phyloP scores from a whole-genome alignment of 2,113 vertebrate genomes.

The Austrofundulus limnaeus region DNA sequence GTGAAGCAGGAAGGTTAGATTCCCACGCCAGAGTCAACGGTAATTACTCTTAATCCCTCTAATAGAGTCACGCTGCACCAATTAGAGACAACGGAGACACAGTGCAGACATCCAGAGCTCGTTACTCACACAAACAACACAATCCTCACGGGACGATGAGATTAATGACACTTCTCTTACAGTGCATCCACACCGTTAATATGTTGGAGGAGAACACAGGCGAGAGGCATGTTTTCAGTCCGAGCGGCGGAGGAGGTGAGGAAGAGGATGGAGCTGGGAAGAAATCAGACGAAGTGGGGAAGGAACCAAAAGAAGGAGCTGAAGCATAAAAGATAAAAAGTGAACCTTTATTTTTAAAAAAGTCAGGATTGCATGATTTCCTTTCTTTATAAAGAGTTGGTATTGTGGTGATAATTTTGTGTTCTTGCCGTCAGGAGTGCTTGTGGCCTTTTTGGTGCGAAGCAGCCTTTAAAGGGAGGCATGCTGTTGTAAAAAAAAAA shows the following conservation, averaged over 20 bases:
- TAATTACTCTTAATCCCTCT: conserved; percentile 64
- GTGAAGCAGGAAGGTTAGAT: conserved; percentile 10
- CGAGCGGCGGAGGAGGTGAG: not conserved
- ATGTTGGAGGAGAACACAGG: conserved; percentile 29
- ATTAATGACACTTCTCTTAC: conserved; percentile 58
- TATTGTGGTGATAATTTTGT: conserved; percentile 49
- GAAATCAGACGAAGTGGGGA: conserved; percentile 23
- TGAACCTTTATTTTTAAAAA: conserved; percentile 26
- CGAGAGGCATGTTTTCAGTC: not conserved
- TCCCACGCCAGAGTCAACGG: conserved; percentile 26
- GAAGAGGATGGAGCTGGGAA: conserved; percentile 17
- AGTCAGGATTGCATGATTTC: conserved; percentile 30
- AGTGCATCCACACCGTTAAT: conserved; percentile 19
- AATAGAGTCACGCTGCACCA: conserved; percentile 65
- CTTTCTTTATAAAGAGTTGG: conserved; percentile 35
- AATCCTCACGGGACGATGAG: conserved; percentile 50
- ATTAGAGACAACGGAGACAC: conserved; percentile 66
- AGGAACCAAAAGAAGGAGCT: conserved; percentile 34
- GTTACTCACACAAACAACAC: conserved; percentile 68
- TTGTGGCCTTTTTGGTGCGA: conserved; percentile 3
- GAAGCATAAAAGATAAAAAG: conserved; percentile 19
- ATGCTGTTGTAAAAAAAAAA: conserved; percentile 9
- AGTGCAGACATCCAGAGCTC: conserved; percentile 47
- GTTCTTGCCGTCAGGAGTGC: conserved; percentile 24
- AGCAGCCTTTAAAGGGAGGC: conserved; percentile 22